Evolutionary conservation across 1,140 invertebrate species (phyloP).

Genomic region (Ostrea edulis): DNA sequence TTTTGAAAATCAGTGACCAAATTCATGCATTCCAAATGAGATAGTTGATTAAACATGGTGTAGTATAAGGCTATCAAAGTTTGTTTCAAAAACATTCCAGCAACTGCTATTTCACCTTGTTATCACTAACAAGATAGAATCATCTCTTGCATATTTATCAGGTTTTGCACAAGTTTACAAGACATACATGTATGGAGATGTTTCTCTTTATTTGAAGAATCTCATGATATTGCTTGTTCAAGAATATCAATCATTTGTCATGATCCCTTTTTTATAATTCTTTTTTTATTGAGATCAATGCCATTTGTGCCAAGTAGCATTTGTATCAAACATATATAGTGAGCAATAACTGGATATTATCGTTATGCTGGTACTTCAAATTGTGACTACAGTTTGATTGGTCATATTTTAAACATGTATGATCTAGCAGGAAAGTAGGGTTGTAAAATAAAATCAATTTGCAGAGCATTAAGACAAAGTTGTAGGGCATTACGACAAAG

Average conservation of each 20-base stretch:
- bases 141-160: neutral
- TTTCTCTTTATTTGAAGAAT: neutral
- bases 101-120: neutral
- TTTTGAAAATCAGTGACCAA: neutral
- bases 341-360: neutral
- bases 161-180: neutral
- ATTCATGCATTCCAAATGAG: neutral
- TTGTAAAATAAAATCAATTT: no score
- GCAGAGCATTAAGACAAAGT: no score
- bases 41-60: neutral
- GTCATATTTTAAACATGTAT: no score
- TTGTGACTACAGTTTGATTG: neutral
- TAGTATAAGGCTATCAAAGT: neutral
- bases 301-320: slow-evolving; percentile 5
- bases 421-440: no score
- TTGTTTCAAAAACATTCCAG: neutral
- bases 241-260: neutral
- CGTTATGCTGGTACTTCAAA: neutral
- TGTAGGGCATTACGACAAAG: no score
- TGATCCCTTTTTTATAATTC: neutral
- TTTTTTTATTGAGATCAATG: neutral
- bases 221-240: neutral
- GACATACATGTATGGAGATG: neutral
- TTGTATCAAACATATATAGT: neutral
- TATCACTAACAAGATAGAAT: no score